Evolutionary conservation across 1,140 invertebrate species (phyloP), one percentile per base, ranked within the genome.

Genomic region (Trypoxylus dichotomus): DNA sequence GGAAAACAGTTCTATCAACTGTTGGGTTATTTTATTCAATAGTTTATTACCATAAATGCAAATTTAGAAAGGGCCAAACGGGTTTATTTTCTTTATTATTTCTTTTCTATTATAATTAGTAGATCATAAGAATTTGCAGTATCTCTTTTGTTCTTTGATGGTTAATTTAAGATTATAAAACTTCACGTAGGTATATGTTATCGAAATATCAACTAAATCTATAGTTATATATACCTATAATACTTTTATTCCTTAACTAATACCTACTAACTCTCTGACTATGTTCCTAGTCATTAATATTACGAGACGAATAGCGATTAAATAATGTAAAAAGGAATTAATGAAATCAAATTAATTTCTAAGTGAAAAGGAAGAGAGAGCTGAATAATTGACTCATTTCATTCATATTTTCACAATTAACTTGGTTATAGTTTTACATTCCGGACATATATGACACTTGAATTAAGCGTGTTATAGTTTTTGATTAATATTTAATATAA

Each of bases 361-460:
- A 37, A 5, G 32, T 5, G 24, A 63, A 63, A 19, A 63, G n/a
- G 60, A 25, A 11, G 19, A 63, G 60, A 63, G 60, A 63, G 60
- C 25, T 8, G 60, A 63, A 63, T 63, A 63, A 63, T 63, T 63
- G 60, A 63, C 60, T 63, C 60, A 63, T 63, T 19, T 37, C 32
- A 24, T 63, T 63, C 60, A 63, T 63, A 5, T 37, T 63, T 63
- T 63, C 60, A 63, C 19, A 25, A 63, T 19, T 63, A 63, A 24
- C 10, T 58, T 58, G 15, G 15, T 58, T 58, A 58, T 8, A 58
- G 21, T 58, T 58, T 58, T 58, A 58, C 7, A 58, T 58, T 2
- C 1, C 5, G 5, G 19, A 63, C 21, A 27, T 19, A 27, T 63
- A 63, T 19, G 60, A 25, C 21, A 13, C 24, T 25, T 19, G 19